Percentiles rank a stretch among this genome's conserved stretches.
phyloP scores from a whole-genome alignment of 2,797 vertebrate species.

The Basileuterus tristriatus region DNA sequence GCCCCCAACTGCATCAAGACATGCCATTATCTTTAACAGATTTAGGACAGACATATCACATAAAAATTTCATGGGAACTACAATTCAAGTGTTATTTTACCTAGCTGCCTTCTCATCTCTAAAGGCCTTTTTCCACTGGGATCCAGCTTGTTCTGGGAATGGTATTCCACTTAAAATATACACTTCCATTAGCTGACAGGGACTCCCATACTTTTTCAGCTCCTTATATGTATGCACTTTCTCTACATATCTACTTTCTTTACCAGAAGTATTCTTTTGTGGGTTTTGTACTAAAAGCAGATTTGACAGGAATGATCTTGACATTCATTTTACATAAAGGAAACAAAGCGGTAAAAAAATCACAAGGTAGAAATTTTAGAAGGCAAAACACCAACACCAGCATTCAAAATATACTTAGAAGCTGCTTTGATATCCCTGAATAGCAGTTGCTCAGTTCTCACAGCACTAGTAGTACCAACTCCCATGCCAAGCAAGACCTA shows the following conservation, averaged over 20 bases:
- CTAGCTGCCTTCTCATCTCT: constrained; percentile 60
- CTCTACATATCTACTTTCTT: neutral
- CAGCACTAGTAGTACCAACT: neutral
- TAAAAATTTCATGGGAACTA: constrained; percentile 74
- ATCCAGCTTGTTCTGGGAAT: constrained; percentile 62
- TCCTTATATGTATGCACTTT: neutral
- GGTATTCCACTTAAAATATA: constrained; percentile 49
- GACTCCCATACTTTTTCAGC: neutral
- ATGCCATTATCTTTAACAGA: constrained; percentile 47
- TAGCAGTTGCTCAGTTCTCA: neutral
- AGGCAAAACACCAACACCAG: neutral
- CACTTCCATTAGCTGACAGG: constrained; percentile 63
- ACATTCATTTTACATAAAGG: neutral
- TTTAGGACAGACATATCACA: constrained; percentile 55
- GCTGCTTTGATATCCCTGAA: neutral
- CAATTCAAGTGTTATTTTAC: constrained; percentile 64
- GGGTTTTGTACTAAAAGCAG: constrained; percentile 2
- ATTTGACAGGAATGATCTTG: constrained; percentile 1
- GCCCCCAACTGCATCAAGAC: constrained; percentile 25
- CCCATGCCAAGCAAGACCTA: neutral
- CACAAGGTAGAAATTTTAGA: neutral
- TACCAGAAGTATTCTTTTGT: neutral
- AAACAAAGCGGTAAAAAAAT: constrained; percentile 23
- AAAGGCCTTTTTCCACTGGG: constrained; percentile 65
- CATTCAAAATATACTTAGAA: neutral